Percentiles rank a stretch among this genome's conserved stretches.
These are phyloP conservation scores for Varecia variegata DNA, from an alignment of 2,797 vertebrate species.

Conservation along the genomic window DNA sequence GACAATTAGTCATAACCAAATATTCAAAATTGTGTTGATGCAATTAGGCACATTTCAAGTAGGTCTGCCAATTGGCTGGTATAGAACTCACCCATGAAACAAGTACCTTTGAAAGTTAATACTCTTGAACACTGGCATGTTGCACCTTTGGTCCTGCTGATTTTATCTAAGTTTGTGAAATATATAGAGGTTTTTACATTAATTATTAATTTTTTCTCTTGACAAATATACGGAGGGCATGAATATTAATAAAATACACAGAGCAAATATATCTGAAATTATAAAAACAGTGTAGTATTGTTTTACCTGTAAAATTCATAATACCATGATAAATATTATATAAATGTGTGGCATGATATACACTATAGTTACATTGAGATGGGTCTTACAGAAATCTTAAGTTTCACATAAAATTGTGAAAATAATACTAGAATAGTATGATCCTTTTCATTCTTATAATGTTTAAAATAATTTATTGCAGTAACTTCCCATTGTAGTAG, in stretches of 20 bases:
- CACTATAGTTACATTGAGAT: not conserved
- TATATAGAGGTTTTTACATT: slow-evolving; percentile 59
- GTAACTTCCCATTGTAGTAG: not conserved
- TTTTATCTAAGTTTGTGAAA: slow-evolving; percentile 76
- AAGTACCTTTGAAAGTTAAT: slow-evolving; percentile 69
- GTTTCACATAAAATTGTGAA: not conserved
- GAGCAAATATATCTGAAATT: slow-evolving; percentile 66
- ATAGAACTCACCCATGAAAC: not conserved
- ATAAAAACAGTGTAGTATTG: not conserved
- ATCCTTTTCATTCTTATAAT: slow-evolving; percentile 23
- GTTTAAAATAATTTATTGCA: slow-evolving; percentile 40
- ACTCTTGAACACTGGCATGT: slow-evolving; percentile 56
- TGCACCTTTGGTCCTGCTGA: slow-evolving; percentile 71
- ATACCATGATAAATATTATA: not conserved
- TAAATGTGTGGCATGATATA: not conserved
- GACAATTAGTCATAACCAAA: slow-evolving; percentile 5
- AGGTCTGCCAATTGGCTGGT: not conserved
- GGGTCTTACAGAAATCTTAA: not conserved
- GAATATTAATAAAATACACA: slow-evolving; percentile 66
- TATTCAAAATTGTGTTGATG: not conserved
- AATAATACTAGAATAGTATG: not conserved
- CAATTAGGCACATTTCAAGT: not conserved
- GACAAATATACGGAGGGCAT: slow-evolving; percentile 66
- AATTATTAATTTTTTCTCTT: slow-evolving; percentile 77
- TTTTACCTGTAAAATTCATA: slow-evolving; percentile 37